Percentiles rank a stretch among this genome's conserved stretches.
Conservation (phyloP, 1,140 invertebrate genomes). For the Bombus affinis region DNA sequence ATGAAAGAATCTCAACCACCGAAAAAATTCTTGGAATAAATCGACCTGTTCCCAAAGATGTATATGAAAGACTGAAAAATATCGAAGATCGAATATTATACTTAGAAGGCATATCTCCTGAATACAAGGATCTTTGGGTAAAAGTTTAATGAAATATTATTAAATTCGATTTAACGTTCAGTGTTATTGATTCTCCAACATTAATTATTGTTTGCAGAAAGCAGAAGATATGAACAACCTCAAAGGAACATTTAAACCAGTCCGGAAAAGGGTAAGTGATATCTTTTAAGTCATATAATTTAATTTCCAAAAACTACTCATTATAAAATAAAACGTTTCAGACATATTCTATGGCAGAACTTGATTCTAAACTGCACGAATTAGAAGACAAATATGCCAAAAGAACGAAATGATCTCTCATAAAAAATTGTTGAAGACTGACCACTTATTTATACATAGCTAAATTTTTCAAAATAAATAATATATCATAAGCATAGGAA, state of each 20-base stretch:
- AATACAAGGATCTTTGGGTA: slow-evolving; percentile 87
- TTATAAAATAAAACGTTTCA: slow-evolving; percentile 56
- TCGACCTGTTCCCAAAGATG: slow-evolving; percentile 83
- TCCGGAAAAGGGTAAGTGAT: slow-evolving; percentile 67
- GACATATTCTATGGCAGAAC: slow-evolving; percentile 75
- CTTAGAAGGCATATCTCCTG: slow-evolving; percentile 88
- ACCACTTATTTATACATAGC: not conserved
- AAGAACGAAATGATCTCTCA: slow-evolving; percentile 62
- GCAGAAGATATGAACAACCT: slow-evolving; percentile 44
- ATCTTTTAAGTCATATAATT: slow-evolving; percentile 14
- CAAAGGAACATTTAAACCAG: slow-evolving; percentile 44
- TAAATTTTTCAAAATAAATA: slow-evolving; percentile 12
- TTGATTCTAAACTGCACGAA: slow-evolving; percentile 74
- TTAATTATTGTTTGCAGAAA: slow-evolving; percentile 16
- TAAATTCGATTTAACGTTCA: not conserved
- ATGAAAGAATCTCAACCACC: slow-evolving; percentile 84
- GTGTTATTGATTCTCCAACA: not conserved
- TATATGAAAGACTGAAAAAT: slow-evolving; percentile 86
- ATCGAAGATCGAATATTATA: slow-evolving; percentile 86
- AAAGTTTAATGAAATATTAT: not conserved
- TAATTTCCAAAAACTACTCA: not conserved
- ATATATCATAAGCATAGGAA: not conserved
- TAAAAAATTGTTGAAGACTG: not conserved
- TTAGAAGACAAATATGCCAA: slow-evolving; percentile 74
- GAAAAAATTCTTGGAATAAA: slow-evolving; percentile 84